Evolutionary conservation across 2,113 vertebrate genomes (phyloP).

Genomic region (Semicossyphus pulcher): DNA sequence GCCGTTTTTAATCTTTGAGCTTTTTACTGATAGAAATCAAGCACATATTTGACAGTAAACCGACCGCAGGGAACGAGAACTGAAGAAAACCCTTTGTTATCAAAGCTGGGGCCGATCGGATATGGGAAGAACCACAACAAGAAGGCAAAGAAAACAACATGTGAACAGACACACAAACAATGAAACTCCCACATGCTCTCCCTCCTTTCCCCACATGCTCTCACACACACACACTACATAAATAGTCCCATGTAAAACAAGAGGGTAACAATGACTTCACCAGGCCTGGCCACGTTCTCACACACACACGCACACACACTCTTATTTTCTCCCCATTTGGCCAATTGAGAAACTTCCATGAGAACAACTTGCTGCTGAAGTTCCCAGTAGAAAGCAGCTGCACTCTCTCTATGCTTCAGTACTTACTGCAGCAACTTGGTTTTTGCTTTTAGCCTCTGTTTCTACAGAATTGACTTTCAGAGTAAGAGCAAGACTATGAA

Average conservation of each 20-base stretch:
- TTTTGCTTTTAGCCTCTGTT: neutral
- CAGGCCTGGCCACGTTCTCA: constrained; percentile 39
- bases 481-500: neutral
- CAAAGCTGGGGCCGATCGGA: constrained; percentile 59
- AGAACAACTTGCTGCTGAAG: constrained; percentile 74
- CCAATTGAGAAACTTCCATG: constrained; percentile 72
- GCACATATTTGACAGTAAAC: constrained; percentile 40
- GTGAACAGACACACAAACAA: constrained; percentile 15
- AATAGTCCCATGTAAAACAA: constrained; percentile 71
- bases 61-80: constrained; percentile 28
- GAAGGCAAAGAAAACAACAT: constrained; percentile 55
- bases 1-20: neutral
- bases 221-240: constrained; percentile 45
- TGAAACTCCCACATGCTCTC: constrained; percentile 19
- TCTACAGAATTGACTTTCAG: neutral
- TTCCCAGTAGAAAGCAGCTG: constrained; percentile 78
- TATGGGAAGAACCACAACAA: constrained; percentile 61
- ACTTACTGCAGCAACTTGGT: neutral
- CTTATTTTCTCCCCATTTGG: constrained; percentile 68
- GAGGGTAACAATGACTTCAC: constrained; percentile 72
- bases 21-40: constrained; percentile 44
- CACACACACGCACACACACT: constrained; percentile 23
- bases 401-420: constrained; percentile 28
- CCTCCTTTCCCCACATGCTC: constrained; percentile 28
- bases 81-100: constrained; percentile 61